Evolutionary conservation across 2,888 invertebrate genomes (phyloP), one percentile per base, ranked within the genome.

Genomic region (Hipparchia semele): DNA sequence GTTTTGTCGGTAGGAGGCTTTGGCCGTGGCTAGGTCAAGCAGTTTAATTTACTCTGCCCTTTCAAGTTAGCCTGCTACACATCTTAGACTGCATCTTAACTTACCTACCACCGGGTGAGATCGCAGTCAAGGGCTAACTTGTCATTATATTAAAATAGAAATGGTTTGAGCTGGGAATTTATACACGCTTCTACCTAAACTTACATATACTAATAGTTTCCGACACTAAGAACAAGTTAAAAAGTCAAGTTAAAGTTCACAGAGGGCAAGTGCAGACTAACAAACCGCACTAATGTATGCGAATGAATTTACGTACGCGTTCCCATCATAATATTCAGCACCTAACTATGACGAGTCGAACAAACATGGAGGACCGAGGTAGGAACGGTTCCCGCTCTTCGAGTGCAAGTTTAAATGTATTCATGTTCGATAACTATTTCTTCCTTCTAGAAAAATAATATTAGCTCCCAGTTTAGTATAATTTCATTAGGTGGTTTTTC

Each of bases 231-330:
- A 53, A 53, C 65, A 39, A 65, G 53, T 39, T 65, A 33, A 53
- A 65, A 65, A 51, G 64, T 33, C 51, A 65, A 69, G 69, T 51
- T 69, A 61, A 70, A 72, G 72, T 74, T 78, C 72, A 68, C 68
- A 71, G 59, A 64, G 60, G 23, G 49, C 74, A 49, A 74, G 71
- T 70, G 66, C 61, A 46, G 66, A 66, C 75, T 72, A 70, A 75
- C 72, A 79, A 81, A 82, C 80, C 80, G 79, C 76, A 79, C 80
- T 86, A 85, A 88, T 86, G 80, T 87, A 87, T 88, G 83, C 87
- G 79, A 80, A 76, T 77, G 76, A 73, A 73, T 72, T 76, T 76
- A 71, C 70, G 61, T 73, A 73, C 71, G 76, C 76, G 75, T 76
- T 77, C 77, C 76, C 76, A 76, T 79, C 80, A 78, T 79, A 79